Conservation (phyloP, 1,140 invertebrate species). For the Pollicipes pollicipes region DNA sequence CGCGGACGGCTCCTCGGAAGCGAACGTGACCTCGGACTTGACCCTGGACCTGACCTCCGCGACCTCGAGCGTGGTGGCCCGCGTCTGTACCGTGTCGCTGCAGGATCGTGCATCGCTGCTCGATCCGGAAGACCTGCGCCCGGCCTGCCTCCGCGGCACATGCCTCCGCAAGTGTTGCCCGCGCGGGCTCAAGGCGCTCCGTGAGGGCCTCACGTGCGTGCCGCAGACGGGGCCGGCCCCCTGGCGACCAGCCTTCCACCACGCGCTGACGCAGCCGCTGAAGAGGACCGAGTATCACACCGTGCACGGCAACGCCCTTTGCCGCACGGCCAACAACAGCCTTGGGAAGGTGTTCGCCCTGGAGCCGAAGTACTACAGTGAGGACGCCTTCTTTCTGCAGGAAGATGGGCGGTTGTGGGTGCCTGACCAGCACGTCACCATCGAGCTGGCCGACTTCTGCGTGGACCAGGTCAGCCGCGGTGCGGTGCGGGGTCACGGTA, state of each 20-base stretch:
- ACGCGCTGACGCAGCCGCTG: background rate
- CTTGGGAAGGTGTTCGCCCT: background rate
- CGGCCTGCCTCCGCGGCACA: background rate
- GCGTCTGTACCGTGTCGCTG: background rate
- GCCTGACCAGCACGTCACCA: background rate
- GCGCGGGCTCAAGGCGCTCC: background rate
- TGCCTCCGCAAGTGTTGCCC: background rate
- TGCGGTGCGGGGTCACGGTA: background rate
- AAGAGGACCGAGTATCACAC: background rate
- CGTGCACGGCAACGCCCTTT: background rate
- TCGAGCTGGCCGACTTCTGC: background rate
- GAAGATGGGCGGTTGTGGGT: background rate
- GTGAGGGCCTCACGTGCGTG: background rate
- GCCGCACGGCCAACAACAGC: background rate
- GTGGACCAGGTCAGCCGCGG: background rate
- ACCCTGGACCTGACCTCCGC: too few relatives aligned
- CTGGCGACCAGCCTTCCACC: background rate
- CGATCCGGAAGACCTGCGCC: background rate
- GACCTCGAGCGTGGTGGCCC: too few relatives aligned
- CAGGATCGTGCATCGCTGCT: background rate
- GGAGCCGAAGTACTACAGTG: background rate
- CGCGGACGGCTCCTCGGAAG: too few relatives aligned
- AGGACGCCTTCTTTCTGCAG: background rate
- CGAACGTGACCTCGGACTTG: too few relatives aligned
- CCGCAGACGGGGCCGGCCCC: background rate